Evolutionary conservation across 2,113 vertebrate species (phyloP).

Genomic region (Saguinus imperator): DNA sequence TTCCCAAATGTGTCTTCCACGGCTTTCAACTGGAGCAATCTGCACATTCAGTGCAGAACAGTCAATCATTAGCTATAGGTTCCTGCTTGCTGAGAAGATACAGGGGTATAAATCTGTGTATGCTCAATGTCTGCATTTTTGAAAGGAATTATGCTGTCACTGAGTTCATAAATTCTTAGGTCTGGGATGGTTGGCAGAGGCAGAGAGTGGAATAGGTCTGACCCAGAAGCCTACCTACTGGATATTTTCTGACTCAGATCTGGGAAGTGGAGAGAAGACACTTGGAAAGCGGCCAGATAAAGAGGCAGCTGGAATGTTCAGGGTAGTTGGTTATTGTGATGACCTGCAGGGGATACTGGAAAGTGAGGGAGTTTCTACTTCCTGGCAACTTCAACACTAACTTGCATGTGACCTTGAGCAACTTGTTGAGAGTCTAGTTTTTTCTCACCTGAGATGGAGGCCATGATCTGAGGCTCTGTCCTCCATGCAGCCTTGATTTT

Average conservation of each 20-base stretch:
- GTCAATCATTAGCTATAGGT: not conserved
- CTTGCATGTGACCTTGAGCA: not conserved
- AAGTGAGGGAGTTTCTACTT: not conserved
- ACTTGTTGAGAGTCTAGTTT: not conserved
- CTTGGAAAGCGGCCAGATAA: not conserved
- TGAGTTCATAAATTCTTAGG: constrained; percentile 8
- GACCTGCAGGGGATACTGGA: rapidly evolving
- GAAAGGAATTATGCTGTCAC: constrained; percentile 12
- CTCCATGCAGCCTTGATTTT: not conserved
- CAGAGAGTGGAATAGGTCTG: no score
- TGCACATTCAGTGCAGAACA: not conserved
- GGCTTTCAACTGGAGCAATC: not conserved
- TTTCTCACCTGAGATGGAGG: not conserved
- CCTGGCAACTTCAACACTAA: not conserved
- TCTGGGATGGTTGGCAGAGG: not conserved
- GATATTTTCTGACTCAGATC: not conserved
- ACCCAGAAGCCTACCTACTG: not conserved
- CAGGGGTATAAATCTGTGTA: not conserved
- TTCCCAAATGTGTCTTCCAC: not conserved
- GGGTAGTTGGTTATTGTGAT: not conserved
- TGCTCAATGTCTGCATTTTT: not conserved
- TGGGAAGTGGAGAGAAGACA: not conserved
- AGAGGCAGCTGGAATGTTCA: not conserved
- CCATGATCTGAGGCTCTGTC: not conserved
- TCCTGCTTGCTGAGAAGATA: not conserved